These are phyloP conservation scores for Salvelinus namaycush DNA, from an alignment of 2,113 vertebrate genomes.

Conservation along the genomic window DNA sequence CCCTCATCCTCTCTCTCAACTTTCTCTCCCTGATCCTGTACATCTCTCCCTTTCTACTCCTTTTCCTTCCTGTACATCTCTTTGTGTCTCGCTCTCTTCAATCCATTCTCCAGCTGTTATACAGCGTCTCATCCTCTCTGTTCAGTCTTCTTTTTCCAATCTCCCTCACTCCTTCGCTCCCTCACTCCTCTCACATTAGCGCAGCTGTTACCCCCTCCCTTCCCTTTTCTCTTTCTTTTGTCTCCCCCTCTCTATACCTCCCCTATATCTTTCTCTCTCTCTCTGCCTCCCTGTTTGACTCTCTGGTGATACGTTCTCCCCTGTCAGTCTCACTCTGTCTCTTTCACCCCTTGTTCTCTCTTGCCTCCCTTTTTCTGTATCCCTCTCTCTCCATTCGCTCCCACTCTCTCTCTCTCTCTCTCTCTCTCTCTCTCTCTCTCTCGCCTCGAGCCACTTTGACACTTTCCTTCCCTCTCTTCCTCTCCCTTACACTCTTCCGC, in stretches of 20 bases:
- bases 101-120: too few relatives aligned
- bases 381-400: conserved; percentile 29
- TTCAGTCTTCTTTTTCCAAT: too few relatives aligned
- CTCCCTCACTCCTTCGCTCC: too few relatives aligned
- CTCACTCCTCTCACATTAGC: too few relatives aligned
- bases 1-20: conserved; percentile 64
- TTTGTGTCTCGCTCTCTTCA: conserved; percentile 11
- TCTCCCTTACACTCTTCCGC: background rate
- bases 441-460: background rate
- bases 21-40: conserved; percentile 15
- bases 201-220: too few relatives aligned
- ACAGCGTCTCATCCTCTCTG: too few relatives aligned
- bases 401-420: conserved; percentile 34
- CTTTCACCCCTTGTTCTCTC: conserved; percentile 61
- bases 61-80: conserved; percentile 38
- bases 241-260: background rate
- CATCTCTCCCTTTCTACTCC: conserved; percentile 11
- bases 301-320: background rate
- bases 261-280: background rate
- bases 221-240: too few relatives aligned
- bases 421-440: conserved; percentile 20
- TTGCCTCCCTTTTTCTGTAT: conserved; percentile 58
- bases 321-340: conserved; percentile 39
- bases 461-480: conserved; percentile 9
- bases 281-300: conserved; percentile 23